Conservation (phyloP, 2,888 invertebrate species). For the Tholera decimalis region DNA sequence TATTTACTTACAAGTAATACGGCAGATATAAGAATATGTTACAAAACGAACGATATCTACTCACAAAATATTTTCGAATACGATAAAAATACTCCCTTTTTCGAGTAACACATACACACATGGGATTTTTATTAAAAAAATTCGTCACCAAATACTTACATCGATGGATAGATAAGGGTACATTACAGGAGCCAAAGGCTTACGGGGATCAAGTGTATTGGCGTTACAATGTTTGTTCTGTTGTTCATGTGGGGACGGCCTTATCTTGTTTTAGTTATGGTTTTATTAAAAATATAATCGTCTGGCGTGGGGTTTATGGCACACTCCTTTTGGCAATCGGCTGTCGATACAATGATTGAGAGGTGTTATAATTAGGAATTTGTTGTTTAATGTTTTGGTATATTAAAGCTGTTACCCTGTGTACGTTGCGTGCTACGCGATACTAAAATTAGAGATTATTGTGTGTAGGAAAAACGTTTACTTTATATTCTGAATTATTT, state of each 20-base stretch:
- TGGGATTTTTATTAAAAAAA: slow-evolving; percentile 60
- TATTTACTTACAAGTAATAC: no score
- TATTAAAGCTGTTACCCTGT: slow-evolving; percentile 1
- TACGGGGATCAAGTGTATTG: slow-evolving; percentile 80
- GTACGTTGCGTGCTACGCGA: background rate
- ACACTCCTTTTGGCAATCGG: slow-evolving; percentile 48
- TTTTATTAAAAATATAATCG: slow-evolving; percentile 67
- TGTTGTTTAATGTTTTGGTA: slow-evolving; percentile 5
- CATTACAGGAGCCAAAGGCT: slow-evolving; percentile 76
- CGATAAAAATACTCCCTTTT: slow-evolving; percentile 42
- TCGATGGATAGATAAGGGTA: slow-evolving; percentile 64
- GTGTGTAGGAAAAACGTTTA: background rate
- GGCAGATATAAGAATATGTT: background rate
- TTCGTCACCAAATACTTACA: slow-evolving; percentile 52
- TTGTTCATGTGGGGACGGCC: slow-evolving; percentile 77
- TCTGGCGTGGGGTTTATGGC: slow-evolving; percentile 53
- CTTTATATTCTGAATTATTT: no score
- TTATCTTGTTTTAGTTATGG: slow-evolving; percentile 63
- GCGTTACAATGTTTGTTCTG: slow-evolving; percentile 75
- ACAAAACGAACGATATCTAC: background rate
- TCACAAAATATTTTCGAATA: slow-evolving; percentile 20
- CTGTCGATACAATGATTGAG: slow-evolving; percentile 45
- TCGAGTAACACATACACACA: slow-evolving; percentile 12
- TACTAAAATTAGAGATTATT: background rate
- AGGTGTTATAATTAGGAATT: slow-evolving; percentile 41